These are phyloP conservation scores for Globodera rostochiensis DNA, from an alignment of 1,140 invertebrate species.

Conservation along the genomic window DNA sequence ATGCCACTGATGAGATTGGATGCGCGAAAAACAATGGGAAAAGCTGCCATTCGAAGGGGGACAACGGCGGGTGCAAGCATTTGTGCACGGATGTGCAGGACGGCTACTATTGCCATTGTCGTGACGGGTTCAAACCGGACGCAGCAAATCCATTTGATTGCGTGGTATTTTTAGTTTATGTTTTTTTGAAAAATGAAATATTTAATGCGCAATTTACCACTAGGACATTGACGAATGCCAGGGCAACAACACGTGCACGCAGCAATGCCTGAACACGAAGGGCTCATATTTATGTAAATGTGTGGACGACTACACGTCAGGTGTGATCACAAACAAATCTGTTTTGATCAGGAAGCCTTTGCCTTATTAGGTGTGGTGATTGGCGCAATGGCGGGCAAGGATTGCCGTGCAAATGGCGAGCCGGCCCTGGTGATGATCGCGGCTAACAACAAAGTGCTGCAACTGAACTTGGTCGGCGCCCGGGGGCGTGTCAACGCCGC, in stretches of 20 bases:
- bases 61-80: conserved; percentile 64
- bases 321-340: conserved; percentile 66
- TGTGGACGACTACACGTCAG: conserved; percentile 80
- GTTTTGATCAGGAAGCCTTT: not conserved
- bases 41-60: conserved; percentile 54
- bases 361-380: conserved; percentile 56
- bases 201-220: no score
- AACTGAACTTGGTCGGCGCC: conserved; percentile 51
- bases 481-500: conserved; percentile 56
- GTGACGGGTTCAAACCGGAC: conserved; percentile 61
- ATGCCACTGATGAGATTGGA: conserved; percentile 85
- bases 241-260: conserved; percentile 86
- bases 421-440: conserved; percentile 58
- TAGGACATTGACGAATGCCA: conserved; percentile 92
- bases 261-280: conserved; percentile 90
- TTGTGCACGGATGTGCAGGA: conserved; percentile 55
- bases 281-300: conserved; percentile 95
- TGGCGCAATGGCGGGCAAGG: conserved; percentile 63
- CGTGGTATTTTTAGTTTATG: conserved; percentile 25
- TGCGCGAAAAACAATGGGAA: conserved; percentile 61
- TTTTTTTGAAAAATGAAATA: no score
- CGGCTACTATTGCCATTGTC: conserved; percentile 63
- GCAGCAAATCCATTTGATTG: conserved; percentile 61
- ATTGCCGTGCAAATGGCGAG: conserved; percentile 65
- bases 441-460: conserved; percentile 57